phyloP scores from a whole-genome alignment of 2,888 invertebrate genomes.

The Cryptocheilus praepositus region DNA sequence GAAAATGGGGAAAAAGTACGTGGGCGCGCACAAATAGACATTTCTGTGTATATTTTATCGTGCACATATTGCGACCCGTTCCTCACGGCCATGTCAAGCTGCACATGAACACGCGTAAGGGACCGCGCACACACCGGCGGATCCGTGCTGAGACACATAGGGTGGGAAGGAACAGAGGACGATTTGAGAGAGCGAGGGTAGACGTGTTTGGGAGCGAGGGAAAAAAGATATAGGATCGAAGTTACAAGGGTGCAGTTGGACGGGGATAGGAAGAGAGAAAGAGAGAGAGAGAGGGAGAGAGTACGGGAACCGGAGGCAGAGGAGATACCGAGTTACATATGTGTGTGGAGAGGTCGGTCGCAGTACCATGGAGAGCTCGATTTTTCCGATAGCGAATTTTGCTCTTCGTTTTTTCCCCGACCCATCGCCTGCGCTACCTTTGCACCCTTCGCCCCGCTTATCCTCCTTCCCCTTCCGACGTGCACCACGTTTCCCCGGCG shows the following conservation, averaged over 20 bases:
- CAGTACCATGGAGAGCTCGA: slow-evolving; percentile 61
- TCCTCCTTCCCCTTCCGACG: slow-evolving; percentile 40
- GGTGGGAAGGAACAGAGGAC: background rate
- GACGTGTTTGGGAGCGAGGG: slow-evolving; percentile 2
- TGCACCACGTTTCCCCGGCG: slow-evolving; percentile 51
- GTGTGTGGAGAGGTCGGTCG: slow-evolving; percentile 45
- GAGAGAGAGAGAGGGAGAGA: too few relatives aligned
- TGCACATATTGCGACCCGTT: slow-evolving; percentile 56
- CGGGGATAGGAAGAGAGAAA: too few relatives aligned
- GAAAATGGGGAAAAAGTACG: background rate
- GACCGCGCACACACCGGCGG: slow-evolving; percentile 4
- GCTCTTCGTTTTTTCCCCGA: slow-evolving; percentile 57
- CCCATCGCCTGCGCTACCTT: slow-evolving; percentile 21
- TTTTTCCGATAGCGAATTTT: slow-evolving; percentile 72
- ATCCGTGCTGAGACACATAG: background rate
- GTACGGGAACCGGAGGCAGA: slow-evolving; percentile 4
- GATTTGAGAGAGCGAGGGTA: background rate
- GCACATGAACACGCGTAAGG: slow-evolving; percentile 28
- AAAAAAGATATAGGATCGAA: slow-evolving; percentile 7
- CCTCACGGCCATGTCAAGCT: slow-evolving; percentile 51
- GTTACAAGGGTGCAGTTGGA: slow-evolving; percentile 6
- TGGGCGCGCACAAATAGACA: slow-evolving; percentile 39
- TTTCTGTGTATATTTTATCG: slow-evolving; percentile 61
- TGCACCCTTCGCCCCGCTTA: slow-evolving; percentile 24
- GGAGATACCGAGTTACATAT: slow-evolving; percentile 10